A percentile compares a stretch with the other conserved stretches of the same genome.
phyloP scores from a whole-genome alignment of 2,797 vertebrate species.

The Silurus aristotelis region DNA sequence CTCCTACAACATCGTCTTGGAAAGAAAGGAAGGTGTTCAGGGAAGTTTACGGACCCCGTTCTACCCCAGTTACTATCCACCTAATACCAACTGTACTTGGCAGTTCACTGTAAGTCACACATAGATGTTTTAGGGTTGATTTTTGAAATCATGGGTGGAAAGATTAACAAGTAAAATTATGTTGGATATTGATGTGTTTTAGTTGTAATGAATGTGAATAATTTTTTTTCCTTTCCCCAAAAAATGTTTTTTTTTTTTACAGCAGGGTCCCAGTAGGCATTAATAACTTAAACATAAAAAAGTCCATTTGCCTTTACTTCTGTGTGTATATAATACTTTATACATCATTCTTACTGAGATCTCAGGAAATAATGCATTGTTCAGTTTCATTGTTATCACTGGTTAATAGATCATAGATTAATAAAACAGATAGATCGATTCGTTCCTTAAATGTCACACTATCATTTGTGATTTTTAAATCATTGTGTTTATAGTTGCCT shows the following conservation, averaged over 20 bases:
- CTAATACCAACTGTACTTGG: slow-evolving; percentile 89
- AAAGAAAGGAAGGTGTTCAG: slow-evolving; percentile 71
- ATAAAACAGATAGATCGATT: not conserved
- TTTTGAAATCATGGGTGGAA: not conserved
- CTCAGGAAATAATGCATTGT: not conserved
- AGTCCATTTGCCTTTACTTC: not conserved
- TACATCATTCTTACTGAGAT: not conserved
- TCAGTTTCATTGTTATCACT: not conserved
- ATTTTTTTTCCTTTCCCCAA: not conserved
- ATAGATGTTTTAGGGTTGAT: not conserved
- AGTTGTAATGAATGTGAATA: not conserved
- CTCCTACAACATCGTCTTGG: slow-evolving; percentile 74
- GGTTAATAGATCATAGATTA: not conserved
- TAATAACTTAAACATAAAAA: not conserved
- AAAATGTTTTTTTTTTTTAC: too few species aligned
- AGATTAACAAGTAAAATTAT: not conserved
- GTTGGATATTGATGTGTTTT: not conserved
- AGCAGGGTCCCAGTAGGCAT: not conserved
- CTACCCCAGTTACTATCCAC: slow-evolving; percentile 92
- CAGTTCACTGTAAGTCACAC: slow-evolving; percentile 75
- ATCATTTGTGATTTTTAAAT: not conserved
- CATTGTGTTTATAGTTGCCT: slow-evolving; percentile 75
- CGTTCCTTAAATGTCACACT: not conserved
- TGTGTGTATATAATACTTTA: not conserved
- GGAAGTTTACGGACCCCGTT: slow-evolving; percentile 84